A percentile compares a stretch with the other conserved stretches of the same genome.
These are phyloP conservation scores for Muscina levida DNA, from an alignment of 2,888 invertebrate genomes.

Conservation along the genomic window DNA sequence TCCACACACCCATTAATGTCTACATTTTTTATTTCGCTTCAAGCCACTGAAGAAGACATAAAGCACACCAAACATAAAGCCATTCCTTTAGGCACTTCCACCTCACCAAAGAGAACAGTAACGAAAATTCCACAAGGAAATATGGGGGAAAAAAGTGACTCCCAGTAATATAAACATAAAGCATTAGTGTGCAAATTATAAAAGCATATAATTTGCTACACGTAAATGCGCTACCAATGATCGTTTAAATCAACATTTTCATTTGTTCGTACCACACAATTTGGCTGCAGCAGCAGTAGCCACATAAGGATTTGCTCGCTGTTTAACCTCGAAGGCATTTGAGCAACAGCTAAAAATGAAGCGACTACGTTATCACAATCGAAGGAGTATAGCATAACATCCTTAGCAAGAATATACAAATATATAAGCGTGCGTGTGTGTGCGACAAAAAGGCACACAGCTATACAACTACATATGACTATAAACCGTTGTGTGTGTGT, in stretches of 20 bases:
- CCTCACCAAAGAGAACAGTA: neutral
- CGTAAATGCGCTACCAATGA: conserved; percentile 38
- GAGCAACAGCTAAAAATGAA: conserved; percentile 52
- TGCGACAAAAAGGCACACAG: no score
- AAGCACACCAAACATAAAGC: neutral
- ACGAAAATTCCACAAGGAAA: neutral
- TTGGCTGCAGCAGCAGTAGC: neutral
- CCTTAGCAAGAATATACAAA: no score
- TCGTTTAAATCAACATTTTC: conserved; percentile 44
- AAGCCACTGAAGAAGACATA: no score
- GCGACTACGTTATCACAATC: conserved; percentile 1
- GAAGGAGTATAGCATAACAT: conserved; percentile 5
- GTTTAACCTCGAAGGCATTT: conserved; percentile 42
- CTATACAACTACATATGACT: no score
- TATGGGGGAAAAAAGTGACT: conserved; percentile 11
- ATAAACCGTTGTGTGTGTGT: no score
- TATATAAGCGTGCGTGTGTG: no score
- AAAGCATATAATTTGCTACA: conserved; percentile 56
- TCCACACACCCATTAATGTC: no score
- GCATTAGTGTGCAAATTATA: conserved; percentile 46
- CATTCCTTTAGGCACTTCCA: neutral
- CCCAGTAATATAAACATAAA: conserved; percentile 43
- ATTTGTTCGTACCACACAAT: neutral
- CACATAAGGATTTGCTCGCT: neutral
- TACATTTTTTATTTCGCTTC: no score